Percentiles rank a stretch among this genome's conserved stretches.
Conservation (phyloP, 2,888 invertebrate species). For the Mystacides longicornis region DNA sequence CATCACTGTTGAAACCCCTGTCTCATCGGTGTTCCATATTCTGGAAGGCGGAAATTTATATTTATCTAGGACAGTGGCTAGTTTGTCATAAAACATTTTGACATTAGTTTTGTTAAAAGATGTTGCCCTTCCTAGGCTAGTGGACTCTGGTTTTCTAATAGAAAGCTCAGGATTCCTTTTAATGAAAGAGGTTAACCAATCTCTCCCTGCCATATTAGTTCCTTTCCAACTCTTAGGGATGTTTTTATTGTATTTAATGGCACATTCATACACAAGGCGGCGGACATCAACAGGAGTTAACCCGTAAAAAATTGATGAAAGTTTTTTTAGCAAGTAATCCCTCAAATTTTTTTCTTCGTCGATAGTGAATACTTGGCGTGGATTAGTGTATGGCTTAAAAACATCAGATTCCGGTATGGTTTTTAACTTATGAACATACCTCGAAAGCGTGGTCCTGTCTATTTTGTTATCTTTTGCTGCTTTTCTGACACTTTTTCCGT, state of each 20-base stretch:
- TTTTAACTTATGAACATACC: constrained; percentile 6
- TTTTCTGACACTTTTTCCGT: constrained; percentile 3
- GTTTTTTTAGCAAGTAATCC: constrained; percentile 5
- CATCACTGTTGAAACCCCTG: constrained; percentile 27
- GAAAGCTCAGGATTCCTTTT: constrained; percentile 28
- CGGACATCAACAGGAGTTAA: constrained; percentile 3
- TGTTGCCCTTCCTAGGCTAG: constrained; percentile 28
- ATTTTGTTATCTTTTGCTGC: constrained; percentile 4
- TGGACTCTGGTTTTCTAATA: constrained; percentile 26
- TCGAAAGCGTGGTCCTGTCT: constrained; percentile 6
- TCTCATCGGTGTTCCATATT: constrained; percentile 28
- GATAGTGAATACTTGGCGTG: neutral
- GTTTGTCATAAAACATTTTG: constrained; percentile 27
- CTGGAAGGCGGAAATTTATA: constrained; percentile 22
- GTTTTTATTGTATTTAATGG: constrained; percentile 7
- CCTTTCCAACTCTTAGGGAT: constrained; percentile 17
- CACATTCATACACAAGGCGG: constrained; percentile 4
- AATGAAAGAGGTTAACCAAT: constrained; percentile 27
- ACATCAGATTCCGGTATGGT: constrained; percentile 7
- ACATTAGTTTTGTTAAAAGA: constrained; percentile 29
- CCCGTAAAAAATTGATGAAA: neutral
- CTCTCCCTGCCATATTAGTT: constrained; percentile 26
- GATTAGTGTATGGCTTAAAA: neutral
- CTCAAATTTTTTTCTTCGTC: constrained; percentile 2
- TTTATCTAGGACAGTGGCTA: constrained; percentile 27